Base-by-base conservation (phyloP, 2,113 vertebrate species). In the Etia nguti region DNA sequence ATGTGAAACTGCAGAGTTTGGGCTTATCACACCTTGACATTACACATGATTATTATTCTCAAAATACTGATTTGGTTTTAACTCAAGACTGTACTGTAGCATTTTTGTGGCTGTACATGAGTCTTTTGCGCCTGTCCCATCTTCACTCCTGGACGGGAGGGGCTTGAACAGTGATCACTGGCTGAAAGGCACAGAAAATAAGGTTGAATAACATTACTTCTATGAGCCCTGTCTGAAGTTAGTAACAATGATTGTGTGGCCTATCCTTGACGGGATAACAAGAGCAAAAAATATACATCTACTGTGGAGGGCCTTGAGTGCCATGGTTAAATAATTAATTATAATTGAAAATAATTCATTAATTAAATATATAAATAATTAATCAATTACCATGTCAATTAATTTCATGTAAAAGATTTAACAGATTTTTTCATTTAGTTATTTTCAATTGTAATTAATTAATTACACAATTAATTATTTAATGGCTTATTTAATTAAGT, bases 121-220 rank as follows among this genome's bases (percentile, higher is more conserved):
- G 26, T 86, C 34, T 6, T n/a, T 16, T 26, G 12, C 1, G 0
- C 8, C 24, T 1, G 7, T 70, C 60, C 50, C 26, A 15, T 89
- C 79, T 62, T 94, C 82, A 93, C 38, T 88, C 52, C 4, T 83
- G 85, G 57, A 18, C 26, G 1, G 86, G 85, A 2, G 93, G 88
- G 5, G 80, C 26, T 22, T 93, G 94, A 4, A 96, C 62, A 2
- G 80, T 93, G 92, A 97, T 94, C 87, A 96, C 94, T 2, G 96
- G 93, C 96, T 97, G 93, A 62, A 77, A 56, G 41, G 62, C 82
- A 88, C 77, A 73, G 56, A 88, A 82, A 41, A 68, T 8, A 84
- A 48, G 3, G 31, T 65, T 65, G 60, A 65, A 65, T 65, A 8
- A n/a, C 59, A 38, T 65, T 65, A 50, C 16, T 31, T 38, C 31